Evolutionary conservation across 2,888 invertebrate species (phyloP).

Genomic region (Melangyna quadrimaculata): DNA sequence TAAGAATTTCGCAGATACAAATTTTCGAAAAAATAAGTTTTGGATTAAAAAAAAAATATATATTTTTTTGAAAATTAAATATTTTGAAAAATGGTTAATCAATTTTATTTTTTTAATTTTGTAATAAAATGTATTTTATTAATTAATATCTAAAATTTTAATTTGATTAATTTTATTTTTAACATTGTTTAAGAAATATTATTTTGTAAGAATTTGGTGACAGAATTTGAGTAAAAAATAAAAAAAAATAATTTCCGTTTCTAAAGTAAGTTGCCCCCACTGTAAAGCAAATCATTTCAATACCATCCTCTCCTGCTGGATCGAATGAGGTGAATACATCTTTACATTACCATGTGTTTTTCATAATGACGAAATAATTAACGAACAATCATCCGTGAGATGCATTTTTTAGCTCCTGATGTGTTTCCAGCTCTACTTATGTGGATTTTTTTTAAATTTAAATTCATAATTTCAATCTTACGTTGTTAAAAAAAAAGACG

Average conservation of each 20-base stretch:
- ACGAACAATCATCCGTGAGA: conserved; percentile 67
- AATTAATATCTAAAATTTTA: no score
- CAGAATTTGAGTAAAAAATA: neutral
- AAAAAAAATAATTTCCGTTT: neutral
- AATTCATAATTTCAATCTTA: neutral
- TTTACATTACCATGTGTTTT: conserved; percentile 79
- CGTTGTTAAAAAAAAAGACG: conserved; percentile 3
- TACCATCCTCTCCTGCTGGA: neutral
- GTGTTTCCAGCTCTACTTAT: neutral
- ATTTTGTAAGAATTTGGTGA: no score
- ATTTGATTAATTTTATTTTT: no score
- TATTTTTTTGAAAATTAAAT: no score
- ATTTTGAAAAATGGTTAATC: no score
- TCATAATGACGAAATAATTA: conserved; percentile 79
- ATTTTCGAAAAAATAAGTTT: no score
- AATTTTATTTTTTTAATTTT: no score
- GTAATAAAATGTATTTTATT: no score
- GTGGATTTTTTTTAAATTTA: neutral
- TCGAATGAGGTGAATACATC: conserved; percentile 15
- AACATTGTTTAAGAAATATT: no score
- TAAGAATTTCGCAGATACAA: no score
- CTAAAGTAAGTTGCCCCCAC: neutral
- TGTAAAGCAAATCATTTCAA: neutral
- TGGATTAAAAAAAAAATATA: no score
- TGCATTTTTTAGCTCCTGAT: conserved; percentile 33